Evolutionary conservation across 2,113 vertebrate genomes (phyloP), one percentile per base, ranked within the genome.

Genomic region (Phrynosoma blainvillii): DNA sequence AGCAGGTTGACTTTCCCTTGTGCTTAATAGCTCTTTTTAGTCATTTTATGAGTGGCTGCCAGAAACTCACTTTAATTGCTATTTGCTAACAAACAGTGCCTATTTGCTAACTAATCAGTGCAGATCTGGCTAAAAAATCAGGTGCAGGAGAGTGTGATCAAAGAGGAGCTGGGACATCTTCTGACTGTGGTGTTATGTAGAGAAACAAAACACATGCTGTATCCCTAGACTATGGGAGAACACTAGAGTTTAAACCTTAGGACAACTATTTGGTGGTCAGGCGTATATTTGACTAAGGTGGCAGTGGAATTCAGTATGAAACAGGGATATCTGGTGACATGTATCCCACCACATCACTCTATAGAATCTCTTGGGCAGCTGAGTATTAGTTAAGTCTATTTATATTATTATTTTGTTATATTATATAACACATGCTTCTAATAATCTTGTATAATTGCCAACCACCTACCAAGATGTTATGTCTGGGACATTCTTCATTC

Each of bases 61-160:
- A 96, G 90, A 87, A 94, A n/a, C 81, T 85, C 92, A 92, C 90
- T 92, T 92, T 93, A 93, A 95, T 94, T 91, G 91, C 92, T 93
- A 92, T 36, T 36, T 36, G 36, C 36, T 36, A 36, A 36, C 36
- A 36, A 36, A 36, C 88, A 81, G 91, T 20, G 88, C 88, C 47
- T 3, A 56, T 83, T 84, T 70, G 87, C 91, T 95, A 95, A 94
- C 92, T 93, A 95, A 89, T 95, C 4, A n/a, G 87, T 93, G 87
- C 89, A 88, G 88, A 88, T 23, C 87, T 95, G 94, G 92, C 82
- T 36, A 87, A 88, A 86, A 71, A 89, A 88, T 91, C 92, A 91
- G 79, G 92, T 73, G 66, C 85, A 91, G 88, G 86, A 91, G 86
- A 84, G 79, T 54, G 59, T 84, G 30, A 92, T 54, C 1, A 4